Percentiles rank a stretch among this genome's conserved stretches.
phyloP scores from a whole-genome alignment of 2,888 invertebrate species.

The Diachrysia chrysitis region DNA sequence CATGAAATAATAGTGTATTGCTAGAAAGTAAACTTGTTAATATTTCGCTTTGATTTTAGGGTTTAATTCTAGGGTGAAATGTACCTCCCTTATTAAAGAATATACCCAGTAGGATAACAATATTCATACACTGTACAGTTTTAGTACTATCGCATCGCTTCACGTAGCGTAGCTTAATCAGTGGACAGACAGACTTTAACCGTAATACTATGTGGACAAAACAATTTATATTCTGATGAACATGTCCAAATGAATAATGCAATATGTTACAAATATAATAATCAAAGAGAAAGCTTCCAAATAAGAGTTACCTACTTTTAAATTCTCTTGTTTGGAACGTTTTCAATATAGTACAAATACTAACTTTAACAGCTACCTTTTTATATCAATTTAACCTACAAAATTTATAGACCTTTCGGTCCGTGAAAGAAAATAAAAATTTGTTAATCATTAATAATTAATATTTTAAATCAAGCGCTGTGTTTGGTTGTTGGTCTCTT shows the following conservation, averaged over 20 bases:
- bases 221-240: constrained; percentile 63
- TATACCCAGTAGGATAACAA: too few relatives aligned
- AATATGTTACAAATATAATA: constrained; percentile 58
- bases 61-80: not conserved
- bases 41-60: not conserved
- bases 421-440: too few relatives aligned
- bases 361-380: too few relatives aligned
- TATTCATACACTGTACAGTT: too few relatives aligned
- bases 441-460: too few relatives aligned
- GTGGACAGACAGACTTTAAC: constrained; percentile 11
- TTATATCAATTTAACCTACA: too few relatives aligned
- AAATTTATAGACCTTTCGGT: too few relatives aligned
- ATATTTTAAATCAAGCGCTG: too few relatives aligned
- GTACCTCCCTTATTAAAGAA: too few relatives aligned
- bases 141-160: not conserved
- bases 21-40: too few relatives aligned
- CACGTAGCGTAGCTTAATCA: not conserved
- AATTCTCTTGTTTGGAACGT: constrained; percentile 24
- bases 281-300: constrained; percentile 47
- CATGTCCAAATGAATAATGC: constrained; percentile 58
- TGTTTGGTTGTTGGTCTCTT: too few relatives aligned
- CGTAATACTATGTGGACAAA: constrained; percentile 48
- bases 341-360: constrained; percentile 23
- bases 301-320: constrained; percentile 45
- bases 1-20: too few relatives aligned